Percentiles rank a stretch among this genome's conserved stretches.
phyloP scores from a whole-genome alignment of 1,140 invertebrate genomes.

The Drosophila aff. region DNA sequence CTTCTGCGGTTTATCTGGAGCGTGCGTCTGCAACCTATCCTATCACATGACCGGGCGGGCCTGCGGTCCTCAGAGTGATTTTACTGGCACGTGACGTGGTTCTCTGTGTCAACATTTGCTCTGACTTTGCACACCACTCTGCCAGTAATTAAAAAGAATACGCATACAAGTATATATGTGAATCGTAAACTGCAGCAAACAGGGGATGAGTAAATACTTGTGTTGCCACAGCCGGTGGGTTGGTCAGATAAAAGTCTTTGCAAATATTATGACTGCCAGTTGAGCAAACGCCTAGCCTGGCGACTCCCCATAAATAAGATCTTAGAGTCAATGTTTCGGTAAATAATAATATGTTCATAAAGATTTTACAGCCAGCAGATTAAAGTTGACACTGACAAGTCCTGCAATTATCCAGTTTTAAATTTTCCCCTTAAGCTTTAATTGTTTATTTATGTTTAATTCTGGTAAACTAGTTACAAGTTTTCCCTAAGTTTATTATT shows the following conservation, averaged over 20 bases:
- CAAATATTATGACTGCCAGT: conserved; percentile 46
- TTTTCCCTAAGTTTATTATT: not conserved
- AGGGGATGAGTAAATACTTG: conserved; percentile 43
- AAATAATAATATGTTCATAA: conserved; percentile 18
- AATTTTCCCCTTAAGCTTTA: not conserved
- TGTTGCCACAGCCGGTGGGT: conserved; percentile 66
- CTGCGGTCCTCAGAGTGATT: conserved; percentile 53
- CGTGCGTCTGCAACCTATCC: conserved; percentile 56
- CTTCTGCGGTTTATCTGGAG: conserved; percentile 62
- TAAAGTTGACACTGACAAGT: conserved; percentile 13
- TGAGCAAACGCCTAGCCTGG: conserved; percentile 24
- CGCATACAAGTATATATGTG: conserved; percentile 16
- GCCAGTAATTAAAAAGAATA: conserved; percentile 65
- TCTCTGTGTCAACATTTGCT: conserved; percentile 57
- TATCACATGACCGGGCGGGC: conserved; percentile 64
- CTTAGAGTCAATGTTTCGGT: conserved; percentile 19
- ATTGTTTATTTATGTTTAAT: not conserved
- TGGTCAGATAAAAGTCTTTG: conserved; percentile 59
- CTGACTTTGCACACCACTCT: conserved; percentile 40
- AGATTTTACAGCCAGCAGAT: not conserved
- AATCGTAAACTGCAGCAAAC: conserved; percentile 53
- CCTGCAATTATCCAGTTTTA: conserved; percentile 11
- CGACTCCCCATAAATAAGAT: conserved; percentile 18
- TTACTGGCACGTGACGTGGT: conserved; percentile 69
- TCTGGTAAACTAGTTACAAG: not conserved